phyloP scores from a whole-genome alignment of 2,113 vertebrate species.

The Castor canadensis region DNA sequence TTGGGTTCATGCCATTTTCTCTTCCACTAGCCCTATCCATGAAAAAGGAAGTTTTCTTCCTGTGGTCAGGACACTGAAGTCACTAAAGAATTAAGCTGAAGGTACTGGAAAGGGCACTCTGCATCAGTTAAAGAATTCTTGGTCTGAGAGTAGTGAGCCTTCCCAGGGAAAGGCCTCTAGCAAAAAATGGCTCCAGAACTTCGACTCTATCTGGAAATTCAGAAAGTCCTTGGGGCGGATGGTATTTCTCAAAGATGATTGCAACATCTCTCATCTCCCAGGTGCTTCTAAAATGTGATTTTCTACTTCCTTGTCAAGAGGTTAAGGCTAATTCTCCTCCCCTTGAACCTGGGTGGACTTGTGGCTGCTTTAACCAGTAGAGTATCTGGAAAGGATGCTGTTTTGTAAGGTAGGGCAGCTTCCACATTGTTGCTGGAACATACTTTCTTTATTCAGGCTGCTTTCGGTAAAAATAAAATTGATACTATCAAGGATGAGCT shows the following conservation, averaged over 20 bases:
- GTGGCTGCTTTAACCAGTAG: not conserved
- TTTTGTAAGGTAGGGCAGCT: not conserved
- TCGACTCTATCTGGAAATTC: not conserved
- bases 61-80: not conserved
- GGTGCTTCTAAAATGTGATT: not conserved
- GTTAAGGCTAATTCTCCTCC: not conserved
- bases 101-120: not conserved
- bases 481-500: not conserved
- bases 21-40: not conserved
- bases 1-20: not conserved
- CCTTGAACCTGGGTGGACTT: not conserved
- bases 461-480: slow-evolving; percentile 14
- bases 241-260: not conserved
- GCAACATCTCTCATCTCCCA: not conserved
- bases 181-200: not conserved
- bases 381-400: not conserved
- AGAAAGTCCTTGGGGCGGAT: not conserved
- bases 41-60: not conserved
- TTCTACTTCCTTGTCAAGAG: not conserved
- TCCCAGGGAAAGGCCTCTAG: not conserved
- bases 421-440: not conserved
- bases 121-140: not conserved
- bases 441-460: not conserved
- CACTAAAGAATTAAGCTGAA: not conserved
- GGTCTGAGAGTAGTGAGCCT: not conserved